Conservation (phyloP, 2,888 invertebrate genomes). For the Ariolimax columbianus region DNA sequence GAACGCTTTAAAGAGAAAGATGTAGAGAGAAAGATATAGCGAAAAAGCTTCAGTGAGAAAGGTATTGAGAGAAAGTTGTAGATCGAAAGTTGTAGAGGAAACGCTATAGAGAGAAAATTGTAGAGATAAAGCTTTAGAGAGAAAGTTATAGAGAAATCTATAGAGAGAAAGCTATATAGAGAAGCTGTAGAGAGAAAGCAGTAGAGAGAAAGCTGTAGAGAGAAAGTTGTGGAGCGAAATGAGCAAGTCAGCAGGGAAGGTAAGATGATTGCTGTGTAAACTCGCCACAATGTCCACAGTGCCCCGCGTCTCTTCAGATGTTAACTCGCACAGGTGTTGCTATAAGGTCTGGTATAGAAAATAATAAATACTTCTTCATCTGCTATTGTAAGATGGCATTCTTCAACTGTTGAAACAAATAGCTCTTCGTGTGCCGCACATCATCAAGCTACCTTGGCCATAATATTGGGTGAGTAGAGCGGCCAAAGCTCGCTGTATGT, state of each 20-base stretch:
- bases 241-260: background rate
- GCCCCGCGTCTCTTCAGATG: no score
- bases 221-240: conserved; percentile 1
- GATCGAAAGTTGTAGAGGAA: background rate
- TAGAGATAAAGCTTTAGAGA: background rate
- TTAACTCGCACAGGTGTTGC: no score
- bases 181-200: background rate
- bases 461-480: no score
- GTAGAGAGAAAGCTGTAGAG: background rate
- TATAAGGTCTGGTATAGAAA: no score
- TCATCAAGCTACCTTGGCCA: no score
- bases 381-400: no score
- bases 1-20: background rate
- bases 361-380: no score
- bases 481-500: no score
- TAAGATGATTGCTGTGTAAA: no score
- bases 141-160: background rate
- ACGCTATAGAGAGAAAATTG: background rate
- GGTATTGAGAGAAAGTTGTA: background rate
- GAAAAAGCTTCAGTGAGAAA: background rate
- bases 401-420: no score
- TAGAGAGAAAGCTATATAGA: background rate
- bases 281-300: no score
- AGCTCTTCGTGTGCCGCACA: no score
- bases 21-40: background rate